Evolutionary conservation across 2,797 vertebrate species (phyloP).

Genomic region (Crocodylus rhombifer): DNA sequence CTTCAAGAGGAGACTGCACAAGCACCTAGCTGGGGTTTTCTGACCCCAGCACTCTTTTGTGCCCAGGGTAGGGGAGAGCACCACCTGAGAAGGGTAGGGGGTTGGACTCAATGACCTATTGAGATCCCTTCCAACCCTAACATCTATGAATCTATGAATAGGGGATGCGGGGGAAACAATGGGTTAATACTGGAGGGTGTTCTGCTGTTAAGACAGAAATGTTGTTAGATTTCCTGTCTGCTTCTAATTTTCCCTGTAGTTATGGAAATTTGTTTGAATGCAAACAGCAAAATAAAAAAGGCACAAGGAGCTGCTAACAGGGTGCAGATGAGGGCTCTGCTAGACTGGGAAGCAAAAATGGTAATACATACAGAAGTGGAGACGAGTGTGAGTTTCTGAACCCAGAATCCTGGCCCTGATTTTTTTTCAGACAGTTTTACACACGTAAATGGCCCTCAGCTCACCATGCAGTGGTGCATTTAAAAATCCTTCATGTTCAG

Average conservation of each 20-base stretch:
- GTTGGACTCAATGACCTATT: too few species aligned
- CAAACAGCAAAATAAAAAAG: background rate
- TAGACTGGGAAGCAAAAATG: background rate
- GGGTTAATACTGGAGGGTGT: background rate
- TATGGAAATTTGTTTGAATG: background rate
- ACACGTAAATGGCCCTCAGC: background rate
- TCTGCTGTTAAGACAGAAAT: background rate
- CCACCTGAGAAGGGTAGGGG: too few species aligned
- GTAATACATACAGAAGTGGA: background rate
- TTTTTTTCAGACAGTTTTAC: background rate
- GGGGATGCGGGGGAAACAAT: background rate
- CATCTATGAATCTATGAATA: too few species aligned
- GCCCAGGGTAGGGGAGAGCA: too few species aligned
- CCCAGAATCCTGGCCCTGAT: background rate
- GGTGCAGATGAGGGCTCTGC: background rate
- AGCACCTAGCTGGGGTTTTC: too few species aligned
- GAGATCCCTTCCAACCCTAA: too few species aligned
- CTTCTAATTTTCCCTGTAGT: background rate
- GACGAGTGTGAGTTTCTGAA: fast-evolving
- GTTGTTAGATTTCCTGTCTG: background rate
- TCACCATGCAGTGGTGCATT: background rate
- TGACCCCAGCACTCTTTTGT: too few species aligned
- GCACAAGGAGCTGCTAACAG: background rate
- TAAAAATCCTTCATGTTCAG: background rate
- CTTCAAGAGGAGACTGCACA: too few species aligned